Percentiles rank a stretch among this genome's conserved stretches.
These are phyloP conservation scores for Caerostris darwini DNA, from an alignment of 1,140 invertebrate species.

Conservation along the genomic window DNA sequence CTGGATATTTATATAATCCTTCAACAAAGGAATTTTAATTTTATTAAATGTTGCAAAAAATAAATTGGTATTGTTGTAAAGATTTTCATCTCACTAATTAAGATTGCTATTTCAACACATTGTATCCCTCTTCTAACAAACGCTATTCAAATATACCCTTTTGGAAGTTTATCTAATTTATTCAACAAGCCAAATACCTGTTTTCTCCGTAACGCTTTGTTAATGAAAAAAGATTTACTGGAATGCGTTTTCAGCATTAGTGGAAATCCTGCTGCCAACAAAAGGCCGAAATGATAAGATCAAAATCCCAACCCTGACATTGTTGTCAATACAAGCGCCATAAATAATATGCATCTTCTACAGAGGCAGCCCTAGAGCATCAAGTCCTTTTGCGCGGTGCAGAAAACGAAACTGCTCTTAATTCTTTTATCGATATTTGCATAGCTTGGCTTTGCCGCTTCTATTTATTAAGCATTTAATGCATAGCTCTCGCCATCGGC, in stretches of 20 bases:
- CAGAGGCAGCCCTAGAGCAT: neutral
- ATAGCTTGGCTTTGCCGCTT: neutral
- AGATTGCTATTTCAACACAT: no score
- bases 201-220: neutral
- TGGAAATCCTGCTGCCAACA: neutral
- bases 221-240: neutral
- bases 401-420: conserved; percentile 12
- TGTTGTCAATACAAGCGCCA: neutral
- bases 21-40: no score
- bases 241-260: neutral
- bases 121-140: no score
- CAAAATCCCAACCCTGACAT: conserved; percentile 10
- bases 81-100: no score
- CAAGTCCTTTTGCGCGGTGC: neutral
- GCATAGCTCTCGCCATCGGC: conserved; percentile 21
- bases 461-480: conserved; percentile 50
- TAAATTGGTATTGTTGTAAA: no score
- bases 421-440: conserved; percentile 52
- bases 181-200: neutral
- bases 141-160: neutral
- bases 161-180: neutral
- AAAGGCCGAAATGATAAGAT: neutral
- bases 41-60: no score
- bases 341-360: conserved; percentile 37
- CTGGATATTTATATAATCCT: no score